phyloP scores from a whole-genome alignment of 2,888 invertebrate species.

The Aelia acuminata region DNA sequence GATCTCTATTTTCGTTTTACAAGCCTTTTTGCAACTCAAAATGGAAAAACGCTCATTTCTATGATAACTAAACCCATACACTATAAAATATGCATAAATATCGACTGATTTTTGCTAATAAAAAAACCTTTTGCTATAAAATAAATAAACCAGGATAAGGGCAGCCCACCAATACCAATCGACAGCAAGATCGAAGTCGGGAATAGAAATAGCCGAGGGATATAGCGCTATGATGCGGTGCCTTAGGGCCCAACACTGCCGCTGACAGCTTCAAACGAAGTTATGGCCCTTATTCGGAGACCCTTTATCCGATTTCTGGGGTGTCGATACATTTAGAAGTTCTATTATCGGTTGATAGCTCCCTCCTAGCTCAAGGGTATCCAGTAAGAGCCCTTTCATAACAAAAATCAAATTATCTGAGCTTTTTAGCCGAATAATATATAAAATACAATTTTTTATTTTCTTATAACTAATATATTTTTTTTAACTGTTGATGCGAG shows the following conservation, averaged over 20 bases:
- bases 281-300: slow-evolving; percentile 30
- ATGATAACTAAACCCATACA: background rate
- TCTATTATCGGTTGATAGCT: slow-evolving; percentile 6
- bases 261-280: slow-evolving; percentile 34
- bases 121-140: background rate
- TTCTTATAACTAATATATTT: too few relatives aligned
- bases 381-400: background rate
- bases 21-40: background rate
- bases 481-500: too few relatives aligned
- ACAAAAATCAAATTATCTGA: background rate
- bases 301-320: slow-evolving; percentile 27
- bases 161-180: background rate
- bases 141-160: background rate
- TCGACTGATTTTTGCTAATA: background rate
- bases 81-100: background rate
- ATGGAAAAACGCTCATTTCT: background rate
- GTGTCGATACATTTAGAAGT: slow-evolving; percentile 34
- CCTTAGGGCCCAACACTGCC: background rate
- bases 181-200: background rate
- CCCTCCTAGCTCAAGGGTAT: background rate
- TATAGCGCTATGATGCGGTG: background rate
- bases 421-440: too few relatives aligned
- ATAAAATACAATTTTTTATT: too few relatives aligned
- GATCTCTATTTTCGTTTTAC: background rate
- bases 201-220: background rate